Conservation (phyloP, 2,797 vertebrate species). For the Erpetoichthys calabaricus region DNA sequence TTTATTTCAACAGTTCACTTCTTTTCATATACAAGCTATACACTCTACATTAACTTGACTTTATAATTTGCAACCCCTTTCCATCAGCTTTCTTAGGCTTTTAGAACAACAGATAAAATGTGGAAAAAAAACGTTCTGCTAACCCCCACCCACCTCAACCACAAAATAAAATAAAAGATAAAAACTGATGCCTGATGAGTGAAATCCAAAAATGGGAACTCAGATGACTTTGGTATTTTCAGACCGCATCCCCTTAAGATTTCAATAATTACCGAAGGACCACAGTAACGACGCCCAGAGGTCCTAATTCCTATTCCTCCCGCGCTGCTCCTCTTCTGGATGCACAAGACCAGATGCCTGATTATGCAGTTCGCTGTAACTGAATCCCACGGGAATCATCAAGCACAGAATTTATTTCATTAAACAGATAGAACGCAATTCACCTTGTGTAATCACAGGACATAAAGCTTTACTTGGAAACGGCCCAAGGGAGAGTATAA, state of each 20-base stretch:
- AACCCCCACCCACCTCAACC: background rate
- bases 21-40: too few relatives aligned
- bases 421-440: conserved; percentile 11
- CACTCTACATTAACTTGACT: too few relatives aligned
- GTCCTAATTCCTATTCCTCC: background rate
- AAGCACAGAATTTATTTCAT: conserved; percentile 8
- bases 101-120: too few relatives aligned
- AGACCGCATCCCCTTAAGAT: conserved; percentile 10
- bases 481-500: conserved; percentile 12
- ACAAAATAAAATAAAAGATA: background rate
- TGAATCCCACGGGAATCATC: conserved; percentile 9
- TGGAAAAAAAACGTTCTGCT: background rate
- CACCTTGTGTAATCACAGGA: conserved; percentile 16
- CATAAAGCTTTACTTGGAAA: conserved; percentile 15
- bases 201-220: conserved; percentile 6
- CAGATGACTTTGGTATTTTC: conserved; percentile 6
- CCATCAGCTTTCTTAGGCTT: too few relatives aligned
- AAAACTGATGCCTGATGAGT: conserved; percentile 9
- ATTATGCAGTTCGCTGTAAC: conserved; percentile 6
- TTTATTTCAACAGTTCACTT: too few relatives aligned
- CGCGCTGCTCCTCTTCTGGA: background rate
- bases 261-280: background rate
- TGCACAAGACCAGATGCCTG: conserved; percentile 8
- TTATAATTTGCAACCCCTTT: too few relatives aligned
- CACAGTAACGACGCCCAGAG: background rate